Evolutionary conservation across 2,888 invertebrate genomes (phyloP), one percentile per base, ranked within the genome.

Genomic region (Diarsia mendica): DNA sequence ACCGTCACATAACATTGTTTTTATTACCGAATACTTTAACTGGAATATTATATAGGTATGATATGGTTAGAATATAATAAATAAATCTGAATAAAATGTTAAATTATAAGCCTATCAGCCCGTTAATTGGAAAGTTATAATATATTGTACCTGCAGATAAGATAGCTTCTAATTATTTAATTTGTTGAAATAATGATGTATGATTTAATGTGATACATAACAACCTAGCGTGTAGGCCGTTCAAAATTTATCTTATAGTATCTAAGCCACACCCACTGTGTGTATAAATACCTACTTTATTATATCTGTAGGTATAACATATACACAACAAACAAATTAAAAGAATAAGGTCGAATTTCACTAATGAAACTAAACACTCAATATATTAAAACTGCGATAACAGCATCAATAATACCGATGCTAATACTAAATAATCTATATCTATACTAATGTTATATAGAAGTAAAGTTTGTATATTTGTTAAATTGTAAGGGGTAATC

Each of bases 31-130:
- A 33, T 64, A 44, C 44, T 80, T 75, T 46, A 77, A n/a, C 13
- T n/a, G 1, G 9, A 3, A n/a, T 44, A 48, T 65, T 44, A 9
- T 18, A 1, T 23, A 20, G 5, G 33, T 6, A 58, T 82, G 0
- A 75, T 11, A 13, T 15, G 51, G 8, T 60, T 48, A 28, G 48
- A 58, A 78, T 82, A 10, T 51, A 3, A 53, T 75, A 51, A 55
- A 77, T 82, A 63, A 67, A 63, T 79, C n/a, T n/a, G n/a, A 77
- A 63, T 77, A 39, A 66, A 51, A 77, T 82, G 67, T 49, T 51
- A 23, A 33, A 67, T 39, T 60, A 0, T 4, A 51, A 53, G 6
- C 18, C 63, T 18, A 49, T 15, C 3, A 4, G 63, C 2, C 13
- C 0, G 1, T 48, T 39, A 20, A 39, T 23, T 53, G 33, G 72